Conservation (phyloP, 2,113 vertebrate species). For the Scophthalmus maximus region DNA sequence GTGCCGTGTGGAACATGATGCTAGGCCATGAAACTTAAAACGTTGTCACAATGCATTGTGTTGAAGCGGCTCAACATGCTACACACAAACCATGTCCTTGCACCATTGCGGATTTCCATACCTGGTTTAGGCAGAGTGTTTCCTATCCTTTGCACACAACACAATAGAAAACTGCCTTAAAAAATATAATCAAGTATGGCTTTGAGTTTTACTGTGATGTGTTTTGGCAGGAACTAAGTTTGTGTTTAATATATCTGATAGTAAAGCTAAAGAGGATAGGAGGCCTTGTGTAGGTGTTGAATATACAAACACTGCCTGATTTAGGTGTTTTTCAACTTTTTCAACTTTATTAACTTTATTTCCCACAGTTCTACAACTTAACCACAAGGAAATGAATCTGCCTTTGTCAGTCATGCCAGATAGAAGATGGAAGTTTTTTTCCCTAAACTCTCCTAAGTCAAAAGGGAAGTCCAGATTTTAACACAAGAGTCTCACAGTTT, state of each 20-base stretch:
- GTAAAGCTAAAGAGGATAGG: not conserved
- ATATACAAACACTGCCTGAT: not conserved
- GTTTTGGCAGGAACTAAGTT: conserved; percentile 9
- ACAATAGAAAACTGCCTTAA: conserved; percentile 9
- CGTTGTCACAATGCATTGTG: not conserved
- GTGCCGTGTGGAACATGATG: conserved; percentile 3
- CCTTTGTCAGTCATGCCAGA: not conserved
- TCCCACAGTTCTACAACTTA: not conserved
- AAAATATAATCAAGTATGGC: not conserved
- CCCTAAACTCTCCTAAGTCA: conserved; percentile 12
- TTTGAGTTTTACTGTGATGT: too few relatives aligned
- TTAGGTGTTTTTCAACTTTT: not conserved
- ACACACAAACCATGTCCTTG: conserved; percentile 13
- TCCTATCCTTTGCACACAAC: not conserved
- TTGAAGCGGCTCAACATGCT: not conserved
- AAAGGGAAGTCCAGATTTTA: conserved; percentile 38
- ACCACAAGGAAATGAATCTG: not conserved
- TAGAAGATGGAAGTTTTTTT: not conserved
- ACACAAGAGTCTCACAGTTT: conserved; percentile 50
- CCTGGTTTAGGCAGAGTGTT: not conserved
- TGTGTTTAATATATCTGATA: not conserved
- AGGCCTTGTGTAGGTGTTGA: not conserved
- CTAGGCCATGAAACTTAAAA: conserved; percentile 31
- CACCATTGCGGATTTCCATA: conserved; percentile 5
- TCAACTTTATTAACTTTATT: conserved; percentile 17